Evolutionary conservation across 1,140 invertebrate species (phyloP).

Genomic region (Heliconius melpomene): DNA sequence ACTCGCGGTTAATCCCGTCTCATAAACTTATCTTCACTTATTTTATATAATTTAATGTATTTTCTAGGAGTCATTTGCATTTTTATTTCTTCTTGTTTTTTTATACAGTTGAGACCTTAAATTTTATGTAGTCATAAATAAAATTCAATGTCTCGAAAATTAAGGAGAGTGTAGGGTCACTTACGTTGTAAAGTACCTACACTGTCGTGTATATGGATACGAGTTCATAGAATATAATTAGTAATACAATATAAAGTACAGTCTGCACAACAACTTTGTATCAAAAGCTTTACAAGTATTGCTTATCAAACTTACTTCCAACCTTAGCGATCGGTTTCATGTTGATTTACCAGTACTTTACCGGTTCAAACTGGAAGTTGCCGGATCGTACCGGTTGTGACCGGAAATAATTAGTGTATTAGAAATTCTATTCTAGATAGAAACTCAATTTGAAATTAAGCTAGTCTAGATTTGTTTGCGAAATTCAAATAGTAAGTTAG

Average conservation of each 20-base stretch:
- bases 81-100: neutral
- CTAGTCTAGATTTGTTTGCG: neutral
- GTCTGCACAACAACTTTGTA: neutral
- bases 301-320: neutral
- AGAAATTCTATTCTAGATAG: neutral
- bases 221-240: neutral
- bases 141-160: too few relatives aligned
- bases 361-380: neutral
- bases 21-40: neutral
- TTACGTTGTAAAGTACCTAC: too few relatives aligned
- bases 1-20: constrained; percentile 5
- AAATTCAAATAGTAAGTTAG: neutral
- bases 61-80: neutral
- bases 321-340: constrained; percentile 9
- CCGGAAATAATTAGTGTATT: constrained; percentile 12
- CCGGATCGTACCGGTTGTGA: neutral
- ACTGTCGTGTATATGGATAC: too few relatives aligned
- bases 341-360: constrained; percentile 2
- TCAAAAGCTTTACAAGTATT: neutral
- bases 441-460: constrained; percentile 10
- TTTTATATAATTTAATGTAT: neutral
- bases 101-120: too few relatives aligned
- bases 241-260: neutral
- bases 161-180: too few relatives aligned
- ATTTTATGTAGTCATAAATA: too few relatives aligned